Evolutionary conservation across 2,797 vertebrate genomes (phyloP).

Genomic region (Cygnus olor): DNA sequence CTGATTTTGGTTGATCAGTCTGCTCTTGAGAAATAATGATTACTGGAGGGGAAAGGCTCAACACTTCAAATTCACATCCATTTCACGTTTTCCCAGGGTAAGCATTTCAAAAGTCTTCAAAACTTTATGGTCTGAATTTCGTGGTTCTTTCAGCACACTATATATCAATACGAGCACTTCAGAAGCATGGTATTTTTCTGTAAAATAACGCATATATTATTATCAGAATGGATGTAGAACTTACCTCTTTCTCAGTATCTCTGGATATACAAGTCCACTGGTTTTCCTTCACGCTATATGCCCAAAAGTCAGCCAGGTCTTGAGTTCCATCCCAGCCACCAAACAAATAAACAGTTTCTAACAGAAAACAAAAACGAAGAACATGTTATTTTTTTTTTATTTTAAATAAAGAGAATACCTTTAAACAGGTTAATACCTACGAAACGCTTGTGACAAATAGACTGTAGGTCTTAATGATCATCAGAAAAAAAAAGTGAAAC

Average conservation of each 20-base stretch:
- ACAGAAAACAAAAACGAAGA: not conserved
- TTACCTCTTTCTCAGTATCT: conserved; percentile 97
- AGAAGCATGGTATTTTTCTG: not conserved
- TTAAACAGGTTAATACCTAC: not conserved
- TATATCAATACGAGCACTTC: not conserved
- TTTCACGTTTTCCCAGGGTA: not conserved
- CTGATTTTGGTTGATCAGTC: not conserved
- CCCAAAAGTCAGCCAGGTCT: conserved; percentile 99
- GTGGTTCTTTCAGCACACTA: not conserved
- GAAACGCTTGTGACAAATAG: not conserved
- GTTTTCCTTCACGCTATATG: conserved; percentile 97
- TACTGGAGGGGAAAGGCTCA: not conserved
- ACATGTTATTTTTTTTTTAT: not conserved
- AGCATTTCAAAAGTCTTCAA: not conserved
- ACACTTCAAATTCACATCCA: not conserved
- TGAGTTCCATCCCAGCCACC: conserved; percentile 99
- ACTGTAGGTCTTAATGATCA: not conserved
- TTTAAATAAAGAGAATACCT: not conserved
- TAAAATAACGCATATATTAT: not conserved
- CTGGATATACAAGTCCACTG: conserved; percentile 98
- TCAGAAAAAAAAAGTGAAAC: not conserved
- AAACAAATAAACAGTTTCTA: conserved; percentile 98
- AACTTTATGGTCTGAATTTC: not conserved
- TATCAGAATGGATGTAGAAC: not conserved
- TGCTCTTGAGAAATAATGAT: conserved; percentile 35